Base-by-base conservation (phyloP, 1,140 invertebrate species). In the Eufriesea mexicana region DNA sequence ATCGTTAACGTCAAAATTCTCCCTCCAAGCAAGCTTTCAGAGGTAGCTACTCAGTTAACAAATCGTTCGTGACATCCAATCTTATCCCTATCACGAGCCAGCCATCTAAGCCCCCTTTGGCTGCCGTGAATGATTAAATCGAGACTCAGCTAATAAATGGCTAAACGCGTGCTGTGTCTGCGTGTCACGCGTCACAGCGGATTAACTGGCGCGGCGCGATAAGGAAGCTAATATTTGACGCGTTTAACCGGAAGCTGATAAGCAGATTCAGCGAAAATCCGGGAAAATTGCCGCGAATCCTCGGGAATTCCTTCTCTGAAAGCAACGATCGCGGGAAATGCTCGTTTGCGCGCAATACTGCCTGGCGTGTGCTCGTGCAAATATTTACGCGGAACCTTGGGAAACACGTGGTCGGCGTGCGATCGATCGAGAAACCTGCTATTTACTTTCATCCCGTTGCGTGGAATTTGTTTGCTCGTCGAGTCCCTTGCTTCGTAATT, bases 221-320 rank as follows among this genome's bases (percentile, higher is more conserved):
- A 70, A 78, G 51, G 23, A 78, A 78, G 25, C 64, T 70, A 51
- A 76, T 67, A 66, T 77, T 78, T 55, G 42, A 68, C 51, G 45
- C 76, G 47, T 77, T 67, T 49, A 51, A n/a, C 35, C 49, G 28
- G 35, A 54, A 42, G 49, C 2, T 10, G 49, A 35, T 67, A 77
- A 55, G 62, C 49, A 9, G 20, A 0, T 0, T 16, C 20, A 5
- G 1, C 2, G 61, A 25, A 18, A 51, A 25, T 42, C 49, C 2
- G 9, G 7, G 28, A 77, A 55, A 51, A 67, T 77, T 45, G 49
- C 35, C 10, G 14, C 47, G 23, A 25, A 28, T 12, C 75, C 4
- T 12, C 51, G 16, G 14, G 0, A 55, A 16, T 35, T 71, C 18
- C 8, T 20, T 4, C 5, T 12, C 20, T 20, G 1, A 28, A 70